phyloP scores from a whole-genome alignment of 2,797 vertebrate species.

The Triplophysa bombifrons region DNA sequence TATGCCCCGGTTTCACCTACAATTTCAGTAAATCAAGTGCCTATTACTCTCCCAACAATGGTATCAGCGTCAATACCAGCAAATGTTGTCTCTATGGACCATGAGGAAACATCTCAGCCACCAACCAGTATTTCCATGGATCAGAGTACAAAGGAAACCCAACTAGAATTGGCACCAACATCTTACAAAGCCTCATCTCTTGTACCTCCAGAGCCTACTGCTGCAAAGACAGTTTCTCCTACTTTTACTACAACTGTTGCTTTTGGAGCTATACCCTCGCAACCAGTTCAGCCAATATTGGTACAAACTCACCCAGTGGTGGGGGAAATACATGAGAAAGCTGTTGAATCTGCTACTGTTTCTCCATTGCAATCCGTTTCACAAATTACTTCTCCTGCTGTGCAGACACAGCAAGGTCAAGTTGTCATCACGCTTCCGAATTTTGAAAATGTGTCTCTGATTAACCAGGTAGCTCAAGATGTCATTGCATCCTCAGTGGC shows the following conservation, averaged over 20 bases:
- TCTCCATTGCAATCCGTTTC: conserved; percentile 53
- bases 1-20: background rate
- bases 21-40: conserved; percentile 15
- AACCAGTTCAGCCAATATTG: conserved; percentile 70
- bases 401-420: conserved; percentile 69
- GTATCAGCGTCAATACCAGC: conserved; percentile 5
- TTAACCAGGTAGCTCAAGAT: conserved; percentile 63
- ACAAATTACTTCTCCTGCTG: conserved; percentile 69
- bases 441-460: conserved; percentile 64
- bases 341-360: background rate
- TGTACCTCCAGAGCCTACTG: conserved; percentile 65
- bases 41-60: conserved; percentile 21
- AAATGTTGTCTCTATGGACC: background rate
- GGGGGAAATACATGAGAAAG: conserved; percentile 57
- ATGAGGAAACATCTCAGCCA: conserved; percentile 2
- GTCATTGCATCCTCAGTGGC: conserved; percentile 59
- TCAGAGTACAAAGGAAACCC: conserved; percentile 22
- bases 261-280: conserved; percentile 51
- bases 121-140: conserved; percentile 31
- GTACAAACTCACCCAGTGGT: conserved; percentile 73
- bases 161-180: conserved; percentile 21
- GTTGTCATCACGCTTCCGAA: conserved; percentile 78
- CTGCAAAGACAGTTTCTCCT: conserved; percentile 57
- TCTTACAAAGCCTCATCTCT: conserved; percentile 61
- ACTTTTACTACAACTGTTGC: conserved; percentile 55